Base-by-base conservation (phyloP, 2,113 vertebrate genomes). In the Sinocyclocheilus grahami region DNA sequence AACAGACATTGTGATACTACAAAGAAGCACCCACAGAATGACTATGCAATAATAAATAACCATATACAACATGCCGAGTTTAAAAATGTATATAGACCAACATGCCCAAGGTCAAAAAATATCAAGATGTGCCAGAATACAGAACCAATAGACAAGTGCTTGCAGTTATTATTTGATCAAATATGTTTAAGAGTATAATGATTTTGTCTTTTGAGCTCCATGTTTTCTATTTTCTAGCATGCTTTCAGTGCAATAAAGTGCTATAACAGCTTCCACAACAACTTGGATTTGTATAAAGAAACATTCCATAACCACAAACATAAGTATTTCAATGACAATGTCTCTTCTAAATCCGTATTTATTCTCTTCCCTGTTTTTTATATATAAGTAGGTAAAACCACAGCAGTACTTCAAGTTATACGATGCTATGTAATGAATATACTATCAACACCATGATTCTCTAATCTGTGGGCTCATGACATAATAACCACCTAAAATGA, bases 11-110 rank as follows among this genome's bases (percentile, higher is more conserved):
- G 18, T 60, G 77, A 78, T 58, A 37, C 2, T 60, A 42, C 37
- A 42, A 62, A 79, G 78, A 46, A 78, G 24, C 51, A 53, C 51
- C 76, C 51, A 78, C 14, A 30, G 60, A 81, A 81, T 27, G 13
- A 65, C 22, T 7, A 63, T 33, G 46, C 33, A 18, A 63, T 48
- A 81, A 81, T 46, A 62, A 65, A 62, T 78, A 53, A 53, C n/a
- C 74, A 51, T 24, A 18, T 39, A 30, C 33, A 81, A 63, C 53
- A 58, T 18, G 18, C 18, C 2, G 4, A 53, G 5, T 58, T 33
- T 16, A 48, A 27, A 46, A 1, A 48, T 75, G 5, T 2, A 2
- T 39, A 74, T 13, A 39, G 69, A 72, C 33, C 69, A 48, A 24
- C 72, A 14, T 75, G 22, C 13, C 42, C 20, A 27, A 76, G 22